Evolutionary conservation across 2,113 vertebrate species (phyloP), one percentile per base, ranked within the genome.

Genomic region (Spea multiplicata): DNA sequence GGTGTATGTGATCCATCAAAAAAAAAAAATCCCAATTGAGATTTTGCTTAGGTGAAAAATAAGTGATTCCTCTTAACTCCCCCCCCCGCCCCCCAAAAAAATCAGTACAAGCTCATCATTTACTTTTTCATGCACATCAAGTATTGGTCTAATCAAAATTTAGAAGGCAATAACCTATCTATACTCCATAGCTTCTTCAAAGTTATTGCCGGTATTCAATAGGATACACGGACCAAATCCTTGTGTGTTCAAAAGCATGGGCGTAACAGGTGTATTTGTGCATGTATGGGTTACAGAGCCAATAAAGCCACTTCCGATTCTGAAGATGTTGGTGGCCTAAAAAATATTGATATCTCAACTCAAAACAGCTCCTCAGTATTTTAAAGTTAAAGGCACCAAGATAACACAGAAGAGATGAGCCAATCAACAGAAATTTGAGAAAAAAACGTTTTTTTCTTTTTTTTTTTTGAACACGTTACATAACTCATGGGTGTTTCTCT

Each of bases 381-480:
- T n/a, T 16, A 71, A 48, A 71, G 5, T 53, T 71, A 17, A 71
- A 71, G 69, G 69, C 69, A 71, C 69, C 69, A 55, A 71, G 4
- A 44, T n/a, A 5, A 50, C 4, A 49, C 6, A 10, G 66, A 68
- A 3, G 55, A 59, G 55, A 12, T 59, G 55, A 8, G 55, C 55
- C 4, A 59, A 59, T 59, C 10, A 12, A 12, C 55, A 59, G 10
- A 59, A 59, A 30, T 1, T 30, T 30, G 30, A 30, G 30, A 30
- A 30, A 30, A 30, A 30, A 30, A 30, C 30, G 1, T 30, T n/a
- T n/a, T n/a, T 30, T 30, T 30, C 2, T 30, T 30, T 30, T 30
- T 30, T 30, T 30, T 30, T 30, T 30, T 30, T 30, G 30, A 30
- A 30, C 30, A 30, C 2, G 30, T 30, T 30, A 30, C 30, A 30